phyloP scores from a whole-genome alignment of 2,113 vertebrate species.

The Psittacula cyanocephala region DNA sequence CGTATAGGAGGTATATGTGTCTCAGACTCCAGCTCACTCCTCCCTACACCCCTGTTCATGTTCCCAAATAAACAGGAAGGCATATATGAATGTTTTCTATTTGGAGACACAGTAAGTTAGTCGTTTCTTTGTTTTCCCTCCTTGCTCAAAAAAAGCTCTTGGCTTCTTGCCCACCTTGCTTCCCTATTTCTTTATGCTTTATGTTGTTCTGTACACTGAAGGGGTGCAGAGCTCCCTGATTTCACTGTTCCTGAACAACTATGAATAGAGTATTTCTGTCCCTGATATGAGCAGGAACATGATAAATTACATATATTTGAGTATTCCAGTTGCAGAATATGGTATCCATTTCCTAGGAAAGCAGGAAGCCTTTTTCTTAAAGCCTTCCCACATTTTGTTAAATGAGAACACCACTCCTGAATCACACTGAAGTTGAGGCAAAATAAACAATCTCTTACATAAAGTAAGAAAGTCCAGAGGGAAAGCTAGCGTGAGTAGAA shows the following conservation, averaged over 20 bases:
- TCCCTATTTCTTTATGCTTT: not conserved
- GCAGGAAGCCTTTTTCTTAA: not conserved
- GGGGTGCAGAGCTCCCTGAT: not conserved
- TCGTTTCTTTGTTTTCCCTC: not conserved
- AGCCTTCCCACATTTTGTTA: not conserved
- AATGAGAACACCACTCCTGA: not conserved
- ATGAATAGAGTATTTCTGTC: not conserved
- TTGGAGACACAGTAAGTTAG: not conserved
- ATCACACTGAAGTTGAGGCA: not conserved
- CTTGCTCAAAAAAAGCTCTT: not conserved
- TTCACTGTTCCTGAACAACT: not conserved
- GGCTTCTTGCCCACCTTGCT: not conserved
- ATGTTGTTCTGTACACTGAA: not conserved
- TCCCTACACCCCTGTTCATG: not conserved
- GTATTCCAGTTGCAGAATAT: not conserved
- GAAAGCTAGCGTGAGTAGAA: not conserved
- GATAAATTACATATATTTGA: not conserved
- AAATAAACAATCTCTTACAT: constrained; percentile 24
- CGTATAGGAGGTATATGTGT: accelerated
- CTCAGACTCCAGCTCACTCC: not conserved
- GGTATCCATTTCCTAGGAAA: not conserved
- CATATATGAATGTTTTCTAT: not conserved
- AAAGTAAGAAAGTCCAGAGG: constrained; percentile 37
- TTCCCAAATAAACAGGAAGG: not conserved
- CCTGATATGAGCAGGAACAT: not conserved